Conservation (phyloP, 2,888 invertebrate species). For the Teleiodes luculella region DNA sequence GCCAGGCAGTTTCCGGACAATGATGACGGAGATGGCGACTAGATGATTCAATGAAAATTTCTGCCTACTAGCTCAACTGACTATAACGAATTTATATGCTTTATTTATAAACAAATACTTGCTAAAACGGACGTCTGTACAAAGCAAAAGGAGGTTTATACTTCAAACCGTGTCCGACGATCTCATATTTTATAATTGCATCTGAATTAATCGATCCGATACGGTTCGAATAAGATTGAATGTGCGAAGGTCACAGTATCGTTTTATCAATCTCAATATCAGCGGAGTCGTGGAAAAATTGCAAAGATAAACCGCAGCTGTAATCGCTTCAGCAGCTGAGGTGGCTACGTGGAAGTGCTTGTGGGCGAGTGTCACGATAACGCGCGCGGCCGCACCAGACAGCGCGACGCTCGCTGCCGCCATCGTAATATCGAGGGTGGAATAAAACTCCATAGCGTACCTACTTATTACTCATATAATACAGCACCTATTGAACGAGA, state of each 20-base stretch:
- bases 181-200: background rate
- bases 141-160: background rate
- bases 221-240: background rate
- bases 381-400: slow-evolving; percentile 27
- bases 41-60: too few relatives aligned
- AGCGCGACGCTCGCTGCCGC: slow-evolving; percentile 22
- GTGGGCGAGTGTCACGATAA: slow-evolving; percentile 18
- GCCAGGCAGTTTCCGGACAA: background rate
- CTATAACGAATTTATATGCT: too few relatives aligned
- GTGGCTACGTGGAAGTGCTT: background rate
- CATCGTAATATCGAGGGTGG: background rate
- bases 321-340: background rate
- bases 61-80: too few relatives aligned
- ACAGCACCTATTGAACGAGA: too few relatives aligned
- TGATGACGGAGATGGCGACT: background rate
- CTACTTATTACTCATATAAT: too few relatives aligned
- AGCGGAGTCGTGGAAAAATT: slow-evolving; percentile 4
- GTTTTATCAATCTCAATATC: slow-evolving; percentile 5
- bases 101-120: too few relatives aligned
- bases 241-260: slow-evolving; percentile 8
- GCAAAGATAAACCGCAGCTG: background rate
- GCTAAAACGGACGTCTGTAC: too few relatives aligned
- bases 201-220: background rate
- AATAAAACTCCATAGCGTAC: background rate
- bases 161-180: background rate